These are phyloP conservation scores for Sinella curviseta DNA, from an alignment of 1,140 invertebrate species.

Conservation along the genomic window DNA sequence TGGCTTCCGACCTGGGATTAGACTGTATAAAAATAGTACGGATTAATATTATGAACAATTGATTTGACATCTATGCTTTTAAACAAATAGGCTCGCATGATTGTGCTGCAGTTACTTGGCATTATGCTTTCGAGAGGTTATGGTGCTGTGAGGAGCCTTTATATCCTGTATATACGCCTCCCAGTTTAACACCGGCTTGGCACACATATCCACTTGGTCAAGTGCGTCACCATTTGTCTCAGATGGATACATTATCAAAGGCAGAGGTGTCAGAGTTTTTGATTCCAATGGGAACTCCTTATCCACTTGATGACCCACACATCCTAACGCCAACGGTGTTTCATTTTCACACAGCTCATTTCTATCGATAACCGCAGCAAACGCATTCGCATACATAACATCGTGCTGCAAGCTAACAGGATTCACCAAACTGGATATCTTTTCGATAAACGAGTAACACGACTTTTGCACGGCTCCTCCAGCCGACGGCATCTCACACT, in stretches of 20 bases:
- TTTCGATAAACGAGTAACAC: not conserved
- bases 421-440: not conserved
- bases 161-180: slow-evolving; percentile 39
- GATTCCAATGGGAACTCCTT: slow-evolving; percentile 42
- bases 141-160: too few species aligned
- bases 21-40: too few species aligned
- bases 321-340: slow-evolving; percentile 19
- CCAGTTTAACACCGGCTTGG: slow-evolving; percentile 45
- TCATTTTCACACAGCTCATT: not conserved
- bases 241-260: slow-evolving; percentile 39
- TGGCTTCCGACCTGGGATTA: too few species aligned
- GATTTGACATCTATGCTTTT: too few species aligned
- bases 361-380: not conserved
- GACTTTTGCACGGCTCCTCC: not conserved
- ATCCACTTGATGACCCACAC: slow-evolving; percentile 44
- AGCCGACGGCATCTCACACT: not conserved
- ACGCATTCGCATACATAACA: slow-evolving; percentile 43
- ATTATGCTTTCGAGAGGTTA: too few species aligned
- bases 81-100: too few species aligned
- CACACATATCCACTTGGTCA: slow-evolving; percentile 40
- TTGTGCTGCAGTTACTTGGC: too few species aligned
- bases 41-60: too few species aligned
- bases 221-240: not conserved
- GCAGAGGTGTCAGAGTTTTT: slow-evolving; percentile 31
- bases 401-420: slow-evolving; percentile 39